phyloP scores from a whole-genome alignment of 2,113 vertebrate species.

The Podiceps cristatus region DNA sequence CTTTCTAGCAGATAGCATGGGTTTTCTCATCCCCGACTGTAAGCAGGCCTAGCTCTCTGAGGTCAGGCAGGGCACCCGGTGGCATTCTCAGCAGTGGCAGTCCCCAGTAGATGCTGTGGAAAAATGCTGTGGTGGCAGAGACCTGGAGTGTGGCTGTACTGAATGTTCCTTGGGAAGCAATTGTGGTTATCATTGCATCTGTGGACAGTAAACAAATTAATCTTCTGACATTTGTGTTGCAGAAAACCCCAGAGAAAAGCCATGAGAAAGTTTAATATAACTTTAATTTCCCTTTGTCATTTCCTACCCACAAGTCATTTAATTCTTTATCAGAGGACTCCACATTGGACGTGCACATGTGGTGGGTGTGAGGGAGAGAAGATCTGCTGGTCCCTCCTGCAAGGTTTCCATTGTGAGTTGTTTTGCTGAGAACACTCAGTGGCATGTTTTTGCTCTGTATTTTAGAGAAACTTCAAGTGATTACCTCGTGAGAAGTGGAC shows the following conservation, averaged over 20 bases:
- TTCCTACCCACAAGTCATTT: neutral
- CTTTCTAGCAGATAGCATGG: neutral
- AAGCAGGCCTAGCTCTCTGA: neutral
- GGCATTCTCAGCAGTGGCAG: neutral
- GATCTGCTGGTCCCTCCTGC: neutral
- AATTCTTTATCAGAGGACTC: neutral
- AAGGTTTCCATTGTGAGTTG: neutral
- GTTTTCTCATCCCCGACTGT: neutral
- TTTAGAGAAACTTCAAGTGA: neutral
- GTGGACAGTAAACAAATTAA: neutral
- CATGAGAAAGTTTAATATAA: neutral
- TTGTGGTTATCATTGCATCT: constrained; percentile 8
- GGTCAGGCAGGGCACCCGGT: neutral
- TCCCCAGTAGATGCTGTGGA: neutral
- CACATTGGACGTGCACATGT: neutral
- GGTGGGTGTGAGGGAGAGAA: neutral
- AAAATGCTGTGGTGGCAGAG: neutral
- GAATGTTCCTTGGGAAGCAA: neutral
- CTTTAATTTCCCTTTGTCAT: neutral
- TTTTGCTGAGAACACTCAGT: neutral
- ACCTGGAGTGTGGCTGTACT: neutral
- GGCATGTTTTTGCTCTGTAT: neutral
- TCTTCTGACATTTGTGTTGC: neutral
- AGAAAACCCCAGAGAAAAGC: constrained; percentile 10
- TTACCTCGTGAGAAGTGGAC: neutral